Conservation (phyloP, 2,888 invertebrate species). For the Agrochola litura region DNA sequence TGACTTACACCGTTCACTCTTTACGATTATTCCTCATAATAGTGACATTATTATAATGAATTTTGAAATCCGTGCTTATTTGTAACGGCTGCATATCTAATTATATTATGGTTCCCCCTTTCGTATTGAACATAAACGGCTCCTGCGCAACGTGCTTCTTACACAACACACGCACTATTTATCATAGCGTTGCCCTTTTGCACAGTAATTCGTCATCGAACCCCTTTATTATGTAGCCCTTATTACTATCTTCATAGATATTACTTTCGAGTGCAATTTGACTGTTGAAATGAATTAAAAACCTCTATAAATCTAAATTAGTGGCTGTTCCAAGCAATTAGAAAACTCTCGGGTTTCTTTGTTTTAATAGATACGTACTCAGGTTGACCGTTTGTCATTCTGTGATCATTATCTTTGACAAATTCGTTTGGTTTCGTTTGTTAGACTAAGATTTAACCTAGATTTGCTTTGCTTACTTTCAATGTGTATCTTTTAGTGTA, state of each 20-base stretch:
- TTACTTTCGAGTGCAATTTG: slow-evolving; percentile 30
- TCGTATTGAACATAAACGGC: slow-evolving; percentile 22
- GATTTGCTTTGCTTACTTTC: slow-evolving; percentile 22
- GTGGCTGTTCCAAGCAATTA: slow-evolving; percentile 80
- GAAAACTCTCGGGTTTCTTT: slow-evolving; percentile 82
- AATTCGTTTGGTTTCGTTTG: slow-evolving; percentile 57
- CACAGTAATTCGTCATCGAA: slow-evolving; percentile 42
- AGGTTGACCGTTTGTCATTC: slow-evolving; percentile 62
- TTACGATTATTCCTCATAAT: not conserved
- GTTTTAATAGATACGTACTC: slow-evolving; percentile 73
- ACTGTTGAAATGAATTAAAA: slow-evolving; percentile 54
- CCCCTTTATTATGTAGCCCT: slow-evolving; percentile 14
- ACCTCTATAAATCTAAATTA: slow-evolving; percentile 76
- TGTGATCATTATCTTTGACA: slow-evolving; percentile 65
- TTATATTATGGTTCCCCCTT: slow-evolving; percentile 36
- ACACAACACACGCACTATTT: slow-evolving; percentile 52
- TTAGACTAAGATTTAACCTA: slow-evolving; percentile 31
- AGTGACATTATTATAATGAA: slow-evolving; percentile 7
- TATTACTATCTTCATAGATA: slow-evolving; percentile 12
- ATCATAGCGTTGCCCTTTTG: slow-evolving; percentile 54
- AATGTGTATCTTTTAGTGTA: not conserved
- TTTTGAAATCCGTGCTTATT: slow-evolving; percentile 19
- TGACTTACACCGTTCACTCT: not conserved
- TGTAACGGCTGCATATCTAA: slow-evolving; percentile 11
- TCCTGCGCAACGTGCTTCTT: slow-evolving; percentile 18